Base-by-base conservation (phyloP, 2,113 vertebrate species). In the Sialia sialis region DNA sequence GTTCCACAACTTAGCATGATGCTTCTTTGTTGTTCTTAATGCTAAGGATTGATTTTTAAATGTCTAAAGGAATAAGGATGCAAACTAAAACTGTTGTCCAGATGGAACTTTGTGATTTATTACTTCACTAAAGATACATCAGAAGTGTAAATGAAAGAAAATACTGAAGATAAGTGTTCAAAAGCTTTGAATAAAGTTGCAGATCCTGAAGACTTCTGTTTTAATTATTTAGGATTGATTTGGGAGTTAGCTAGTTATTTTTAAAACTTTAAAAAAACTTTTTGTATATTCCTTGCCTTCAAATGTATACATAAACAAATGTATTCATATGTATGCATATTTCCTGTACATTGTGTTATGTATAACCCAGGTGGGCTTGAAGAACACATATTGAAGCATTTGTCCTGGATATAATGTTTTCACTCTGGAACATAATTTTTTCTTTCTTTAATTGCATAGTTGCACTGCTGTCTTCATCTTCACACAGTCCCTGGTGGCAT, bases 51-150 rank as follows among this genome's bases (percentile, higher is more conserved):
- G 68, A 74, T n/a, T 96, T 96, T 96, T 96, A 96, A 95, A 97
- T 94, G 86, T 96, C 58, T 67, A 54, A 96, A 96, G 76, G 68
- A 82, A 90, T 87, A 91, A 97, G 70, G 54, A 84, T 97, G 89
- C 64, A 41, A 97, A 95, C 93, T 94, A 81, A 96, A 97, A 94
- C 87, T 72, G 58, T 94, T 97, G 79, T 91, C 91, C 92, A 97
- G 82, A 87, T 96, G 95, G 93, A 97, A 97, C 86, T 94, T 96
- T 62, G 59, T 96, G 92, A 93, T 97, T 97, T 96, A 96, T 89
- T 80, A 18, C 64, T 41, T 63, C n/a, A 54, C 49, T 80, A 66
- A 77, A 89, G 80, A 44, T 25, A 64, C 23, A 73, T n/a, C 43
- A 95, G 75, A 92, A 96, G 90, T 85, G 32, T 60, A 92, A 84